Conservation (phyloP, 2,113 vertebrate genomes). For the Calyptomena viridis region DNA sequence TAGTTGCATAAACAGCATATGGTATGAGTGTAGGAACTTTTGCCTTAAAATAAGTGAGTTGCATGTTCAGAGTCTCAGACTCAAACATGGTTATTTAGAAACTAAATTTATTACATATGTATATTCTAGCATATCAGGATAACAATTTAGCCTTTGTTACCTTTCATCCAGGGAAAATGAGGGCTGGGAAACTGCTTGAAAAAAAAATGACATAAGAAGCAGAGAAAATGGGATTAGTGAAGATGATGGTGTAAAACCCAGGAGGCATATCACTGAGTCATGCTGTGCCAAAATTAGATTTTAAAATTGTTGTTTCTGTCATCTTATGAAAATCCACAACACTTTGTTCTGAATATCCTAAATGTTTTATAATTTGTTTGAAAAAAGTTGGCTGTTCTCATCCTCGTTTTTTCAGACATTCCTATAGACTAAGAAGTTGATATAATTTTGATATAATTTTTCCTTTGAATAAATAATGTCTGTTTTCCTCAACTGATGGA, state of each 20-base stretch:
- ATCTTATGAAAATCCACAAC: not conserved
- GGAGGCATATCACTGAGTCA: conserved; percentile 6
- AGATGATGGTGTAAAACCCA: not conserved
- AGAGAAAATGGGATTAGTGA: conserved; percentile 36
- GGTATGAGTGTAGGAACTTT: not conserved
- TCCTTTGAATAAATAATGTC: not conserved
- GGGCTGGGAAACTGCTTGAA: not conserved
- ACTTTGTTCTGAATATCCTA: not conserved
- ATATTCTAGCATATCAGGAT: conserved; percentile 7
- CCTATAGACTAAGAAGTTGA: not conserved
- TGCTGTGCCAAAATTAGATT: conserved; percentile 40
- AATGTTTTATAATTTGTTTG: not conserved
- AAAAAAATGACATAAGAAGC: conserved; percentile 19
- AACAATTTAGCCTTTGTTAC: not conserved
- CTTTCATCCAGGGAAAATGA: not conserved
- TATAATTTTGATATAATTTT: not conserved
- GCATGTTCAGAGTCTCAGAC: not conserved
- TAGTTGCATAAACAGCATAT: not conserved
- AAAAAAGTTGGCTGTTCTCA: not conserved
- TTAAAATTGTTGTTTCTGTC: conserved; percentile 31
- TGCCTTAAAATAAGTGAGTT: not conserved
- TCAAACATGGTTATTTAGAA: not conserved
- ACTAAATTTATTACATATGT: not conserved
- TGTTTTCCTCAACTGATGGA: not conserved
- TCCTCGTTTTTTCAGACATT: not conserved